Evolutionary conservation across 2,888 invertebrate species (phyloP).

Genomic region (Malthinus seriepunctatus): DNA sequence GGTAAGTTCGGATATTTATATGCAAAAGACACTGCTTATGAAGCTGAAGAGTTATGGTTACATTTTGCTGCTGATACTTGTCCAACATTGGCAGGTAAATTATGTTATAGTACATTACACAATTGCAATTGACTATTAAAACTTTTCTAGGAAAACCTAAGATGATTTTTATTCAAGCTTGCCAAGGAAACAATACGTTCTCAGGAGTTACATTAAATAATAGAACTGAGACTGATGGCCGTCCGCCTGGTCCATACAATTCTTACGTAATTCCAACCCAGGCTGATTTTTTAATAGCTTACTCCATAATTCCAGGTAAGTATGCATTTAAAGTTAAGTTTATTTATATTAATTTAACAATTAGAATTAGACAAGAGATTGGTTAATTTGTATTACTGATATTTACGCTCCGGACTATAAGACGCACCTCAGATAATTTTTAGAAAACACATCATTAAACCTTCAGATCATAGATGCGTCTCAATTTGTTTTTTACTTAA

Average conservation of each 20-base stretch:
- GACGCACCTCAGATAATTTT: no score
- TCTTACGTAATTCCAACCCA: conserved; percentile 87
- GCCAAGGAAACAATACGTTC: conserved; percentile 71
- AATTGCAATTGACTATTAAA: no score
- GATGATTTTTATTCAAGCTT: conserved; percentile 61
- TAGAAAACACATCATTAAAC: no score
- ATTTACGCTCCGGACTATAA: no score
- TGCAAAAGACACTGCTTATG: conserved; percentile 83
- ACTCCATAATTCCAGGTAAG: conserved; percentile 92
- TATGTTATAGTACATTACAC: conserved; percentile 50
- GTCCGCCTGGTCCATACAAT: conserved; percentile 61
- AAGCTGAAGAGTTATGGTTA: conserved; percentile 78
- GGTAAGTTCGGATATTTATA: conserved; percentile 88
- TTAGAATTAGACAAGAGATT: no score
- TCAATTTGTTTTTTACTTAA: no score
- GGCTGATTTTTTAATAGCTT: conserved; percentile 92
- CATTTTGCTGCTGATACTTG: conserved; percentile 82
- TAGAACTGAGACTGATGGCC: conserved; percentile 77
- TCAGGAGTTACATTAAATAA: conserved; percentile 72
- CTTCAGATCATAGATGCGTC: no score
- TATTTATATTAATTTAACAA: no score
- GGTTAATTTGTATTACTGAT: no score
- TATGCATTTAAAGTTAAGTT: no score
- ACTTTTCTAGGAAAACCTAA: conserved; percentile 50
- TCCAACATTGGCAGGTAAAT: conserved; percentile 85